These are phyloP conservation scores for Conistra vaccinii DNA, from an alignment of 2,888 invertebrate genomes.

Conservation along the genomic window DNA sequence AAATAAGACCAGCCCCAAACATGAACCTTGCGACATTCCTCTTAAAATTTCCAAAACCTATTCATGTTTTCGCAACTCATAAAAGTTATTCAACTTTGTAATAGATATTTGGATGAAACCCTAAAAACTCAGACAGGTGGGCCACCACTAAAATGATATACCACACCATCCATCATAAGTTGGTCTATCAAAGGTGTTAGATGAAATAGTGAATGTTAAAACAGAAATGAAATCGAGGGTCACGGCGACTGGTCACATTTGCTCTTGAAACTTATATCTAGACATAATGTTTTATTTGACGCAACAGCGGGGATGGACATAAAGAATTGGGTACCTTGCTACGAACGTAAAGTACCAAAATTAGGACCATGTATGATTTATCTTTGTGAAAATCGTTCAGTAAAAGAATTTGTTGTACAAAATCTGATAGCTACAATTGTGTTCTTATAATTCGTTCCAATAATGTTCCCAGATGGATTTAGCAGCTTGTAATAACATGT, in stretches of 20 bases:
- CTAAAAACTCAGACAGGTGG: conserved; percentile 60
- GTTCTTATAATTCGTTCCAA: neutral
- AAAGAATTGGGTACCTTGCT: conserved; percentile 66
- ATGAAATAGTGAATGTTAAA: conserved; percentile 33
- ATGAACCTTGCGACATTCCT: conserved; percentile 38
- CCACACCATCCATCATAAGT: conserved; percentile 45
- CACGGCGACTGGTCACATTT: conserved; percentile 62
- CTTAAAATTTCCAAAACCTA: conserved; percentile 48
- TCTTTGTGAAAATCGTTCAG: conserved; percentile 40
- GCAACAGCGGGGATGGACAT: conserved; percentile 72
- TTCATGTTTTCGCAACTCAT: conserved; percentile 47
- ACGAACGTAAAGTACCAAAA: conserved; percentile 47
- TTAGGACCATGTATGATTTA: conserved; percentile 44
- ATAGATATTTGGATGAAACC: conserved; percentile 57
- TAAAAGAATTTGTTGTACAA: conserved; percentile 13
- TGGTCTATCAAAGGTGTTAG: conserved; percentile 48
- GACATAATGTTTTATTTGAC: conserved; percentile 71
- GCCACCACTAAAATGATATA: conserved; percentile 53
- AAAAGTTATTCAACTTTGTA: conserved; percentile 59
- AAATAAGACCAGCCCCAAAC: conserved; percentile 40
- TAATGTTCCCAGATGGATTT: neutral
- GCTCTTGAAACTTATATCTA: conserved; percentile 71
- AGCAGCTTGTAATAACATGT: neutral
- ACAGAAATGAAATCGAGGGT: conserved; percentile 41
- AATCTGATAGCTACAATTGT: neutral